A percentile compares a stretch with the other conserved stretches of the same genome.
Evolutionary conservation across 2,113 vertebrate genomes (phyloP).

Genomic region (Polypterus bichir): DNA sequence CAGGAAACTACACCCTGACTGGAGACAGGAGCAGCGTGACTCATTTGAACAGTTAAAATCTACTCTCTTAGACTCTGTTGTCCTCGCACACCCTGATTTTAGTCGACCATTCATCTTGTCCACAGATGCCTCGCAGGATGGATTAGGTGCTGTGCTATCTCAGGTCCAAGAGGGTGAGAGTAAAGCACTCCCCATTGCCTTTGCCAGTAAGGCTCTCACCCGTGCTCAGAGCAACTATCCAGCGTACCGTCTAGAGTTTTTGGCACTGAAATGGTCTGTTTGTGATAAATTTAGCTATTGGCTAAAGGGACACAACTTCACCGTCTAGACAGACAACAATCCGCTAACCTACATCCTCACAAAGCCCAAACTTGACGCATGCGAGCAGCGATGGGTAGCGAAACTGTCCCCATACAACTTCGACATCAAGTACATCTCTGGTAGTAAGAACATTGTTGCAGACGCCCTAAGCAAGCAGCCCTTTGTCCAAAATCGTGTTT

Average conservation of each 20-base stretch:
- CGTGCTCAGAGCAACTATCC: conserved; percentile 1
- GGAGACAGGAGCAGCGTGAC: too few relatives aligned
- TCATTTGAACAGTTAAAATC: too few relatives aligned
- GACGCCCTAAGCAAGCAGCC: background rate
- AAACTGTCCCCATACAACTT: background rate
- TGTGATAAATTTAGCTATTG: conserved; percentile 1
- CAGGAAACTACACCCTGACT: too few relatives aligned
- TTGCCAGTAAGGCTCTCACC: conserved; percentile 3
- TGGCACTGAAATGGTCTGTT: background rate
- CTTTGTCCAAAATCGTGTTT: background rate
- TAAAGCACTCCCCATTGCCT: background rate
- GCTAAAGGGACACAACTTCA: background rate
- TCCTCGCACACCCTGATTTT: too few relatives aligned
- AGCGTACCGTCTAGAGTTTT: background rate
- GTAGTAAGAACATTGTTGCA: background rate
- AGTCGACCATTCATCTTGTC: too few relatives aligned
- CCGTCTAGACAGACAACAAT: background rate
- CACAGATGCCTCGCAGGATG: too few relatives aligned
- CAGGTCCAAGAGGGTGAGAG: background rate
- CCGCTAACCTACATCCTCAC: background rate
- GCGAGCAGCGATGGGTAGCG: background rate
- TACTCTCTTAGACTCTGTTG: too few relatives aligned
- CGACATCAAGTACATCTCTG: background rate
- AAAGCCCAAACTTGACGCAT: background rate
- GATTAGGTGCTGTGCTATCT: too few relatives aligned